Base-by-base conservation (phyloP, 2,113 vertebrate species). In the Sitta europaea region DNA sequence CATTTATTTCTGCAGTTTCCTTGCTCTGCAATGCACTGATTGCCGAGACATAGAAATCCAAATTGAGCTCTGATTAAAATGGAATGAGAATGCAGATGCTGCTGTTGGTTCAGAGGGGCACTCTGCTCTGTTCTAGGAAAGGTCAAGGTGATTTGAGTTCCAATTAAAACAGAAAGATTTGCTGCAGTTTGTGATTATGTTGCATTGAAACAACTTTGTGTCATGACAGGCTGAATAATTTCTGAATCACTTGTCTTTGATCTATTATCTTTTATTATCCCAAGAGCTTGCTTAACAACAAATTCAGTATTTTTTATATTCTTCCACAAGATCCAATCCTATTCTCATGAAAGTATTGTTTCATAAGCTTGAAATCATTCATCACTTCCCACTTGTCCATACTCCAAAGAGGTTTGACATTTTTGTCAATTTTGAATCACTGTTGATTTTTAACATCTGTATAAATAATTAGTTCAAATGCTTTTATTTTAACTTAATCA, bases 11-110 rank as follows among this genome's bases (percentile, higher is more conserved):
- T 94, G 55, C 55, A 80, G 42, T 96, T 94, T 81, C 72, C 90
- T 97, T 96, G 92, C 90, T 87, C 86, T 95, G 88, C 66, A 92
- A 67, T 85, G 55, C 68, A 74, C 82, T 96, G 92, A 96, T 96
- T 97, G 90, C 90, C 38, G 4, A 96, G 94, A 96, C 75, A 94
- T 35, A 97, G 92, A 97, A 94, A 95, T 97, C 95, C 95, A 97
- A 97, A 97, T 96, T 91, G 92, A 97, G 68, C 62, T 93, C 86
- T 97, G 95, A 98, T 98, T 98, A 98, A 97, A 98, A 96, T 78
- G 86, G 79, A 96, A 97, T 87, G 88, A 88, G 42, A 70, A 96
- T 95, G 86, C 95, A 97, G 86, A 97, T 96, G 79, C 71, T 97
- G 67, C 67, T 1, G 8, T 80, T 92, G 25, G 68, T 96, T 88